phyloP scores from a whole-genome alignment of 2,888 invertebrate genomes.

The Pyralis farinalis region DNA sequence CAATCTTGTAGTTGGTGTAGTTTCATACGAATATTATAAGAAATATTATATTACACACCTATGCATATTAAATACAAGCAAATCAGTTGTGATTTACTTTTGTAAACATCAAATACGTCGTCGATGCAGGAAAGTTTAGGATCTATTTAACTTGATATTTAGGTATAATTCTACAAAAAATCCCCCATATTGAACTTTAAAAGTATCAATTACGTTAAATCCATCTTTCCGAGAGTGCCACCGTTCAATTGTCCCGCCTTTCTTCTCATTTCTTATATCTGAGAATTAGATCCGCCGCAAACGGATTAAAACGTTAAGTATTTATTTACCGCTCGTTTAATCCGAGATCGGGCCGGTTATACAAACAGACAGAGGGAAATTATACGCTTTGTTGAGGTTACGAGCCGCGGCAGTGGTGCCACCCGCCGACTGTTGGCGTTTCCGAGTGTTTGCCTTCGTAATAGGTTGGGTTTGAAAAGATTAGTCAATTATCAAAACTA shows the following conservation, averaged over 20 bases:
- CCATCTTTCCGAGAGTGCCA: conserved; percentile 1
- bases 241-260: conserved; percentile 39
- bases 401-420: not conserved
- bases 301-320: conserved; percentile 72
- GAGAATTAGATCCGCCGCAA: conserved; percentile 61
- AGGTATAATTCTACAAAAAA: no score
- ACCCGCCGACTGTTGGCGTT: conserved; percentile 38
- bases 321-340: conserved; percentile 71
- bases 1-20: no score
- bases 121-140: no score
- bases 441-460: conserved; percentile 42
- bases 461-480: conserved; percentile 35
- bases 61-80: no score
- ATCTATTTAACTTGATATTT: no score
- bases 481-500: conserved; percentile 31
- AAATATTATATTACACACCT: no score
- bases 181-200: not conserved
- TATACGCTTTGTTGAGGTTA: conserved; percentile 53
- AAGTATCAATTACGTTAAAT: conserved; percentile 33
- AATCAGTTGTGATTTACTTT: no score
- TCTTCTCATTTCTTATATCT: conserved; percentile 54
- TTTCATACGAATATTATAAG: no score
- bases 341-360: conserved; percentile 60
- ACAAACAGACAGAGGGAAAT: conserved; percentile 65
- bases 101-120: no score